Conservation (phyloP, 2,113 vertebrate genomes). For the Emydocephalus ijimae region DNA sequence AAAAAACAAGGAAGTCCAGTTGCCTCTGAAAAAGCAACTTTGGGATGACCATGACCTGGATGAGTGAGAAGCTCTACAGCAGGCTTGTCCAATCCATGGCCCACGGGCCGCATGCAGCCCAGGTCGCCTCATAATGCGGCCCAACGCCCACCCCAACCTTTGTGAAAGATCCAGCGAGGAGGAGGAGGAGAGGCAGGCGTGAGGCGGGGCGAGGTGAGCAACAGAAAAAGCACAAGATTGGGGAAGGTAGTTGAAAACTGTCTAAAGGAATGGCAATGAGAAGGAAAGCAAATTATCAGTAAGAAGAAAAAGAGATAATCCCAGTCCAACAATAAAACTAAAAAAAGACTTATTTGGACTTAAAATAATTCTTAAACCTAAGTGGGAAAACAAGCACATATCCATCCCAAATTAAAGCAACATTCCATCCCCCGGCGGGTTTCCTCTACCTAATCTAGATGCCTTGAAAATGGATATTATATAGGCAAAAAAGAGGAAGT, state of each 20-base stretch:
- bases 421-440: background rate
- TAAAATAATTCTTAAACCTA: background rate
- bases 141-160: too few relatives aligned
- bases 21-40: too few relatives aligned
- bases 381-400: background rate
- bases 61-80: too few relatives aligned
- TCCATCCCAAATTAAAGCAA: background rate
- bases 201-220: too few relatives aligned
- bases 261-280: background rate
- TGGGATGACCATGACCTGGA: too few relatives aligned
- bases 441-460: background rate
- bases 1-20: too few relatives aligned
- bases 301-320: background rate
- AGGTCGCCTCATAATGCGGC: too few relatives aligned
- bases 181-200: too few relatives aligned
- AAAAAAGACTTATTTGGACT: background rate
- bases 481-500: background rate
- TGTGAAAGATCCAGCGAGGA: too few relatives aligned
- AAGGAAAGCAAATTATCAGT: background rate
- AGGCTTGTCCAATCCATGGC: too few relatives aligned
- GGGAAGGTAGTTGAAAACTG: background rate
- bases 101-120: too few relatives aligned
- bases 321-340: background rate
- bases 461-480: background rate
- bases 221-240: background rate